These are phyloP conservation scores for Pantherophis guttatus DNA, from an alignment of 2,113 vertebrate genomes.

Conservation along the genomic window DNA sequence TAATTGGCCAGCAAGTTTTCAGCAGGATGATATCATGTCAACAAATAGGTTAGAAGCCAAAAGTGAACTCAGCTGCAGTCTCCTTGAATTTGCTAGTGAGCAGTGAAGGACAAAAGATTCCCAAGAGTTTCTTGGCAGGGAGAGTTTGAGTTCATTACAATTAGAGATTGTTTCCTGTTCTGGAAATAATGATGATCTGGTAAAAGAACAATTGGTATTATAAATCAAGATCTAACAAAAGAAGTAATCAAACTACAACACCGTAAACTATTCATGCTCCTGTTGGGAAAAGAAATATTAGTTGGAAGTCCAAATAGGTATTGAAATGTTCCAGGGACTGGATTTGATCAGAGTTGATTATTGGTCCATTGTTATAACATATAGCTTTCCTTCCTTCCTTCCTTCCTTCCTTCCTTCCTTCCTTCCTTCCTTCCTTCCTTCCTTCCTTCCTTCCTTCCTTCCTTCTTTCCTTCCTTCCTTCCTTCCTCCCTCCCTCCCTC, in stretches of 20 bases:
- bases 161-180: neutral
- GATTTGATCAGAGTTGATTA: neutral
- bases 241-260: neutral
- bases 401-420: too few species aligned
- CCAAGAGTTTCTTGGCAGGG: neutral
- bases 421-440: too few species aligned
- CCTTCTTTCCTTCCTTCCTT: neutral
- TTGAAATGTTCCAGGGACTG: neutral
- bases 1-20: conserved; percentile 20
- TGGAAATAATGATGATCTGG: neutral
- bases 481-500: too few species aligned
- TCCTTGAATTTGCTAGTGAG: neutral
- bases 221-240: neutral
- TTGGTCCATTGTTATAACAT: neutral
- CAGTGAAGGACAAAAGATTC: conserved; percentile 4
- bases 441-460: neutral
- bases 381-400: neutral
- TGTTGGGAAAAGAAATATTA: neutral
- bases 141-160: neutral
- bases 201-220: neutral
- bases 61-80: neutral
- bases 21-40: conserved; percentile 4
- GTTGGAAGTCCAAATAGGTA: neutral
- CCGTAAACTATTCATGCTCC: neutral
- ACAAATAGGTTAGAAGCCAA: conserved; percentile 1